A percentile compares a stretch with the other conserved stretches of the same genome.
Conservation (phyloP, 53 echinoderm and acorn worm species). For the Paracentrotus lividus region DNA sequence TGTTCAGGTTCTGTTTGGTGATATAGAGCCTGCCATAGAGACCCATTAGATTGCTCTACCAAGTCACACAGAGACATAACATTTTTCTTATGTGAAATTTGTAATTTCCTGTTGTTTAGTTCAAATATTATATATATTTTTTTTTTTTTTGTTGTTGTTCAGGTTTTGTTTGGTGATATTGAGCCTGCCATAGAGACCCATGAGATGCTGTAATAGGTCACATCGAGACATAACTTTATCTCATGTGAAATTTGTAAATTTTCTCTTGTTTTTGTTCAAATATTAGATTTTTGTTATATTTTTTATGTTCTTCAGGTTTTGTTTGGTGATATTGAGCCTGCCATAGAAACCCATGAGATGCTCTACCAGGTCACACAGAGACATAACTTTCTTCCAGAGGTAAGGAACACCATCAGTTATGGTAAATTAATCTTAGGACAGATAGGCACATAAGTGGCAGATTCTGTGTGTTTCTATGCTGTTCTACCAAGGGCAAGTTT, state of each 20-base stretch:
- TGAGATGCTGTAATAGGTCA: constrained; percentile 97
- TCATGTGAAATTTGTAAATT: too few species aligned
- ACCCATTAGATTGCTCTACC: too few species aligned
- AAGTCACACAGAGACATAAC: too few species aligned
- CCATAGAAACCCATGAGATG: constrained; percentile 98
- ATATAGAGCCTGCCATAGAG: too few species aligned
- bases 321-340: constrained; percentile 96
- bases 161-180: constrained; percentile 97
- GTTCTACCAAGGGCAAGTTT: too few species aligned
- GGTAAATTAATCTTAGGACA: neutral
- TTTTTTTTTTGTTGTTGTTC: neutral
- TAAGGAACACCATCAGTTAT: constrained; percentile 24
- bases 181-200: constrained; percentile 97
- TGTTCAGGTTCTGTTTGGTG: too few species aligned
- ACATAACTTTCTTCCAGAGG: constrained; percentile 99
- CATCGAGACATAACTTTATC: constrained; percentile 96
- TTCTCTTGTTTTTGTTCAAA: neutral
- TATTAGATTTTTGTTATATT: neutral
- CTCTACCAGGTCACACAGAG: constrained; percentile 95
- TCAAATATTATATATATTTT: too few species aligned
- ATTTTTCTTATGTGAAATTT: too few species aligned
- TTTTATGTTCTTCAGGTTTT: constrained; percentile 72
- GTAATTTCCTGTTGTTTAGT: too few species aligned
- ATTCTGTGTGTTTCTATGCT: too few species aligned
- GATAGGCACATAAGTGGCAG: too few species aligned